A percentile compares a stretch with the other conserved stretches of the same genome.
Evolutionary conservation across 2,888 invertebrate genomes (phyloP).

Genomic region (Coelopa pilipes): DNA sequence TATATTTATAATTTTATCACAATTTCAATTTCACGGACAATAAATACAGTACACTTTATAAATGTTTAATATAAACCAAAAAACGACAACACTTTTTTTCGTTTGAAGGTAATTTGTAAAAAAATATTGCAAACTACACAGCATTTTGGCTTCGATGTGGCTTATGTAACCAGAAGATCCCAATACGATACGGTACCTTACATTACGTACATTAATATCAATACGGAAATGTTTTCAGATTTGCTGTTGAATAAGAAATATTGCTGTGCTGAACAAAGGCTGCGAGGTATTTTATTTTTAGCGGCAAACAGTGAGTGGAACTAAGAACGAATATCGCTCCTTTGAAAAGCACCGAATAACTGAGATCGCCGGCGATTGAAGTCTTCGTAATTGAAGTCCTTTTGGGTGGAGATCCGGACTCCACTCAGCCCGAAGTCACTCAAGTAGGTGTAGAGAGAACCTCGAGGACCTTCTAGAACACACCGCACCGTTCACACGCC

Average conservation of each 20-base stretch:
- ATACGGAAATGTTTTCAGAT: slow-evolving; percentile 23
- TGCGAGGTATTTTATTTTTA: slow-evolving; percentile 16
- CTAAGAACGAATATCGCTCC: slow-evolving; percentile 5
- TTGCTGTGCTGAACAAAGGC: background rate
- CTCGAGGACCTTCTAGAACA: too few species aligned
- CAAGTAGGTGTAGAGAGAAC: too few species aligned
- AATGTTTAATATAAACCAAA: too few species aligned
- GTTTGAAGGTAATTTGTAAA: background rate
- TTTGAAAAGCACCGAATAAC: background rate
- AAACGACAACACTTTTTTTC: too few species aligned
- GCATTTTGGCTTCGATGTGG: slow-evolving; percentile 2
- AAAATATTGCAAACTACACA: background rate
- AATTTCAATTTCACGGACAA: too few species aligned
- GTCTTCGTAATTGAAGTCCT: background rate
- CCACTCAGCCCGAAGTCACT: too few species aligned
- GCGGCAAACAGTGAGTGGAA: slow-evolving; percentile 3
- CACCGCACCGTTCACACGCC: too few species aligned
- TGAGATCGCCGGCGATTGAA: background rate
- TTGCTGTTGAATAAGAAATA: slow-evolving; percentile 5
- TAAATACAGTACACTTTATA: too few species aligned
- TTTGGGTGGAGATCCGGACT: too few species aligned
- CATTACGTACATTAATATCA: slow-evolving; percentile 15
- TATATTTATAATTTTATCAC: too few species aligned
- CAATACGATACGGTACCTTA: slow-evolving; percentile 1
- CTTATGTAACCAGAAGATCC: slow-evolving; percentile 14